A percentile compares a stretch with the other conserved stretches of the same genome.
These are phyloP conservation scores for Menidia beryllina DNA, from an alignment of 2,113 vertebrate genomes.

Conservation along the genomic window DNA sequence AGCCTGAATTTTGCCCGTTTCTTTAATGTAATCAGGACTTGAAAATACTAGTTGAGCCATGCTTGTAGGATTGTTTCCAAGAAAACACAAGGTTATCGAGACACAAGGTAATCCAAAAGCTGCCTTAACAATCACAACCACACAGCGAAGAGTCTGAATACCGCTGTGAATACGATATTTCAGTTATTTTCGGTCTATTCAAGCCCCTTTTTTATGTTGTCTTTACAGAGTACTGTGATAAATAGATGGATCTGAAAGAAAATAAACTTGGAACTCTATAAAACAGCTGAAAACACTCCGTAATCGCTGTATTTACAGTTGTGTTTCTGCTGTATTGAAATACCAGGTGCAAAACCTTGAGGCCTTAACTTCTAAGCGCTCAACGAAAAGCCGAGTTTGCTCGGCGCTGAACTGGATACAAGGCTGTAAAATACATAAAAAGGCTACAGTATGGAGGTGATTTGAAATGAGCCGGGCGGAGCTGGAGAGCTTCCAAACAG, in stretches of 20 bases:
- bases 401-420: constrained; percentile 39
- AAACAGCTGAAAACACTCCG: too few species aligned
- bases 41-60: neutral
- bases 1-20: neutral
- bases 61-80: neutral
- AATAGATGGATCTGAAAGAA: neutral
- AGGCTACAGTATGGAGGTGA: constrained; percentile 42
- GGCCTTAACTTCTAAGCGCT: constrained; percentile 20
- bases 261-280: neutral
- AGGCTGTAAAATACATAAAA: constrained; percentile 63
- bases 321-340: constrained; percentile 12
- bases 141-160: neutral
- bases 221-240: neutral
- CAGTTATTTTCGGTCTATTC: neutral
- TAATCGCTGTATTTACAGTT: neutral
- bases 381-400: constrained; percentile 26
- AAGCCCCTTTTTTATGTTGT: neutral
- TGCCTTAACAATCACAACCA: neutral
- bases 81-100: neutral
- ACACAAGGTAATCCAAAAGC: neutral
- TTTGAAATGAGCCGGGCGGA: constrained; percentile 40
- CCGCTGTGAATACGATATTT: neutral
- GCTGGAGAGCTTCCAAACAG: constrained; percentile 74
- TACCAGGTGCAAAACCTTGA: constrained; percentile 20
- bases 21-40: neutral